Base-by-base conservation (phyloP, 1,140 invertebrate genomes). In the Bemisia tabaci region DNA sequence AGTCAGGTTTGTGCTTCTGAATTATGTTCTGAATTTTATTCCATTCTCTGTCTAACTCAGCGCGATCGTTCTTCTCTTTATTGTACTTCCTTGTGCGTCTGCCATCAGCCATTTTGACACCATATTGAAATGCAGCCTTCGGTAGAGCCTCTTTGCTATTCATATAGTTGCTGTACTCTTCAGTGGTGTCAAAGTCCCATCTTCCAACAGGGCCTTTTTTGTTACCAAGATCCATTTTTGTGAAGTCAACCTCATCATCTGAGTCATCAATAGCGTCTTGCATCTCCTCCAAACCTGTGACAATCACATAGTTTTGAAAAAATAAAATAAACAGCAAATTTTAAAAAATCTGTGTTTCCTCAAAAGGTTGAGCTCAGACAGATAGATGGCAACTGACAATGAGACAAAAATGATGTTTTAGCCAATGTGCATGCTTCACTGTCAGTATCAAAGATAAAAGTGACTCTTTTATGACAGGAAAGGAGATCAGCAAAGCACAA, bases 81-180 rank as follows among this genome's bases (percentile, higher is more conserved):
- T 85, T 82, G 70, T 91, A 86, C 77, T 97, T 92, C 65, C 95
- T 82, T 0, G 95, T 98, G 77, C 94, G 90, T 48, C 96, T 82
- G 0, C 97, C 94, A 77, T 98, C 97, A 26, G 93, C 92, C 85
- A 97, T 98, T 81, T 99, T 99, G 0, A 98, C 92, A 22, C 97
- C 97, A 79, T 98, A 99, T 76, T 99, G 97, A 79, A 98, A 99
- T 0, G 97, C 97, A 12, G 95, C 95, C 77, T 99, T 99, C 0
- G 97, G 97, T 65, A 98, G 74, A 0, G 97, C 97, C 78, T 99
- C 97, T 76, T 97, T 96, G 64, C 89, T 91, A 73, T 93, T 95
- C 94, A 98, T 98, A 77, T 98, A 99, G 65, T 95, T 91, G 58
- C 94, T 95, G 78, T 98, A 99, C 73, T 99, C 96, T 75, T 99